Evolutionary conservation across 2,888 invertebrate genomes (phyloP).

Genomic region (Pteria penguin): DNA sequence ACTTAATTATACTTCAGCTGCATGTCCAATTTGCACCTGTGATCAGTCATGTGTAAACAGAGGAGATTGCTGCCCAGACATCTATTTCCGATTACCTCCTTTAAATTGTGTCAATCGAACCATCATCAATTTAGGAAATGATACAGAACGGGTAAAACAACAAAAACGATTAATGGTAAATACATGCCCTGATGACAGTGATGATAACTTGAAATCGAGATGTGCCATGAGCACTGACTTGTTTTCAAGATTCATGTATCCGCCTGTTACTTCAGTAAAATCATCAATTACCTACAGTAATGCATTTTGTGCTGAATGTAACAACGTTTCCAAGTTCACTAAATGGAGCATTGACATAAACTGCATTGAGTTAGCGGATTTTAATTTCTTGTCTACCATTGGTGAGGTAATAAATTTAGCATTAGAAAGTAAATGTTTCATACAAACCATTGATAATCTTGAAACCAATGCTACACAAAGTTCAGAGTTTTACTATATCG

Average conservation of each 20-base stretch:
- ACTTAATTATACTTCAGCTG: background rate
- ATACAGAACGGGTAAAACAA: background rate
- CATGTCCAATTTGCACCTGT: slow-evolving; percentile 23
- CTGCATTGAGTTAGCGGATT: background rate
- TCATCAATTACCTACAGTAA: slow-evolving; percentile 21
- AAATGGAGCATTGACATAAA: slow-evolving; percentile 1
- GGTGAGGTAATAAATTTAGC: background rate
- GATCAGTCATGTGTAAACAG: slow-evolving; percentile 19
- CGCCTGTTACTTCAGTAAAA: background rate
- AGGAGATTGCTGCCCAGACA: slow-evolving; percentile 38
- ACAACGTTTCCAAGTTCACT: background rate
- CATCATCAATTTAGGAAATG: background rate
- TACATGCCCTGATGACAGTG: background rate
- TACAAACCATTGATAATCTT: background rate
- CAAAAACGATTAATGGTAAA: background rate
- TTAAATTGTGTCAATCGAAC: slow-evolving; percentile 8
- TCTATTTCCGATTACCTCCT: slow-evolving; percentile 8
- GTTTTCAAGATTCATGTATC: background rate
- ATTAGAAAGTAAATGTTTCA: background rate
- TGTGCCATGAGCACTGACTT: background rate
- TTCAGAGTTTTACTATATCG: too few species aligned
- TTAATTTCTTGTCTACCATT: background rate
- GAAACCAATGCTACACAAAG: background rate
- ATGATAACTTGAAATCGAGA: background rate
- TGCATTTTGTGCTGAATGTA: slow-evolving; percentile 11